Evolutionary conservation across 2,113 vertebrate genomes (phyloP), one percentile per base, ranked within the genome.

Genomic region (Gymnobelideus leadbeateri): DNA sequence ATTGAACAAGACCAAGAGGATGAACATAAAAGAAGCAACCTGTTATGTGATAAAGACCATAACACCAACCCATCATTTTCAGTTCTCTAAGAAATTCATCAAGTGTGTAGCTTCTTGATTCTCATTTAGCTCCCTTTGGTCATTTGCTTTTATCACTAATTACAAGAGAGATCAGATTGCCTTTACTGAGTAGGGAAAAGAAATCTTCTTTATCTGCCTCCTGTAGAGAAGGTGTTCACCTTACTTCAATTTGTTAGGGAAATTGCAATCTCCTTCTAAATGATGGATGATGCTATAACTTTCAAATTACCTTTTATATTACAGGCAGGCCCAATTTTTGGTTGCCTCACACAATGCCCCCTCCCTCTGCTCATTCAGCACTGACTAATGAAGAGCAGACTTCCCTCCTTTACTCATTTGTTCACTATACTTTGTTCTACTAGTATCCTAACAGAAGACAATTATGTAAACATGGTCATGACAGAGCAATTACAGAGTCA

Each of bases 111-210:
- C 19, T 26, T 92, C 92, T 91, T 47, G n/a, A 49, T 90, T 90
- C 28, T 90, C 61, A 2, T 5, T 9, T 1, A 91, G 43, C 25
- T 92, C 95, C 92, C 95, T 21, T 1, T 49, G 94, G 93, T 89
- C 94, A 55, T 95, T 94, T 95, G 92, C 46, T 92, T 94, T 95
- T 94, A 96, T 95, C 93, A 95, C 55, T 94, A 95, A 97, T 94
- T 95, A 95, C 91, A 89, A 57, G 37, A 94, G 84, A 77, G 51
- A 91, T 51, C 52, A 94, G 93, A 91, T 95, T 91, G 94, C 57
- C 91, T 96, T 95, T 92, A 96, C 95, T 93, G 26, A 14, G 89
- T 77, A 91, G 31, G 47, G 50, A 92, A 84, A 47, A 90, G 46
- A 90, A 49, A 90, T 90, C 24, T 90, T 55, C 92, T 19, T 54